Percentiles rank a stretch among this genome's conserved stretches.
These are phyloP conservation scores for Erethizon dorsatum DNA, from an alignment of 2,797 vertebrate species.

Conservation along the genomic window DNA sequence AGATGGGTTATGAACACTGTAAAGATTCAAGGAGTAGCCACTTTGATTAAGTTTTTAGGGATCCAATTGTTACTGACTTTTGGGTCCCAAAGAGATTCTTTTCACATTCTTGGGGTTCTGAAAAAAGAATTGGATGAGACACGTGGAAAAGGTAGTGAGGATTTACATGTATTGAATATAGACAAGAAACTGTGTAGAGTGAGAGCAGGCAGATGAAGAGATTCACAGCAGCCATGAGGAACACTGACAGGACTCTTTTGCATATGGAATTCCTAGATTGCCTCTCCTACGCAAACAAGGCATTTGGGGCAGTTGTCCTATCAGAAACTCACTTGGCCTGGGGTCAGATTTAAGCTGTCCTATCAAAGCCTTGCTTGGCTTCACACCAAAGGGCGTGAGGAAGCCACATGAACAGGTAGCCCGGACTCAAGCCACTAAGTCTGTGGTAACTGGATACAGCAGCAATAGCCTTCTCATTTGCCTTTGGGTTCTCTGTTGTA, in stretches of 20 bases:
- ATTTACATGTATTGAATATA: neutral
- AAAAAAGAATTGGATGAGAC: neutral
- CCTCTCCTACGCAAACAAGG: neutral
- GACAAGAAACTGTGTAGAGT: neutral
- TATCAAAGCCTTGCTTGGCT: neutral
- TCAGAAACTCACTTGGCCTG: neutral
- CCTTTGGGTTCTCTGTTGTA: neutral
- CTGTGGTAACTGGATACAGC: neutral
- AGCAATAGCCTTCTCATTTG: neutral
- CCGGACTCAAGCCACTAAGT: neutral
- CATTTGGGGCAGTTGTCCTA: neutral
- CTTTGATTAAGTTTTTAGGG: neutral
- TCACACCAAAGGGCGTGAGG: neutral
- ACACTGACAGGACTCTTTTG: neutral
- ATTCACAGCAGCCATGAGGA: neutral
- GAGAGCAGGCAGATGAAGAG: neutral
- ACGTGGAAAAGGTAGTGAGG: neutral
- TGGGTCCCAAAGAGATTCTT: neutral
- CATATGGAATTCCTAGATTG: neutral
- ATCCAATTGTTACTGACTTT: neutral
- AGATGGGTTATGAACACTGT: neutral
- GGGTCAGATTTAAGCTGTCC: neutral
- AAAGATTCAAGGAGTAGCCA: neutral
- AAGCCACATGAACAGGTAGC: neutral
- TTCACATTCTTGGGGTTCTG: neutral